These are phyloP conservation scores for Mastigias papua DNA, from an alignment of 30 jellyfish, hydroid and myxozoan genomes.

Conservation along the genomic window DNA sequence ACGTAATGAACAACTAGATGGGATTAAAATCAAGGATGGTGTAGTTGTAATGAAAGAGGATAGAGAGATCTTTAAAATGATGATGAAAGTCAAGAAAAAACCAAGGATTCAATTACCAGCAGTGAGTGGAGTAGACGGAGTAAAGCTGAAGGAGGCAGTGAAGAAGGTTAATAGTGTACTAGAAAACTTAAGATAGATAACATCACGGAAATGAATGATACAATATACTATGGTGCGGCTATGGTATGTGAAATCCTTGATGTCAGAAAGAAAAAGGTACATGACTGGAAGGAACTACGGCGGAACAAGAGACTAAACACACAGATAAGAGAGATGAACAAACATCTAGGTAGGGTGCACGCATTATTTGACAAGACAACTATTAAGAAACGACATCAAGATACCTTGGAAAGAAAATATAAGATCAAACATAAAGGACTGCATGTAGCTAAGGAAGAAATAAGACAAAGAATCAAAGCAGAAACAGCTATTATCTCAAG, in stretches of 20 bases:
- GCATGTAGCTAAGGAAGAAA: not conserved
- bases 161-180: conserved; percentile 9
- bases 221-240: conserved; percentile 41
- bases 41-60: no score
- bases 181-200: not conserved
- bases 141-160: not conserved
- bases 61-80: no score
- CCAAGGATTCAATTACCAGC: not conserved
- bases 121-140: not conserved
- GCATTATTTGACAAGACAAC: conserved; percentile 1
- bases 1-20: no score
- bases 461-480: conserved; percentile 21
- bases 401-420: conserved; percentile 25
- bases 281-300: conserved; percentile 30
- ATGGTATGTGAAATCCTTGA: conserved; percentile 31
- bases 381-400: conserved; percentile 15
- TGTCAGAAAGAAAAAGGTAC: not conserved
- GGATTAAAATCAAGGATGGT: no score
- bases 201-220: not conserved
- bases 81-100: no score
- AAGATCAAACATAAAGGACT: conserved; percentile 12
- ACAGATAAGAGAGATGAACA: conserved; percentile 21
- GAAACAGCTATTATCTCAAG: not conserved
- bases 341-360: conserved; percentile 34
- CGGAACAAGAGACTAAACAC: conserved; percentile 10